Base-by-base conservation (phyloP, 2,797 vertebrate species). In the Poeciliopsis turneri region DNA sequence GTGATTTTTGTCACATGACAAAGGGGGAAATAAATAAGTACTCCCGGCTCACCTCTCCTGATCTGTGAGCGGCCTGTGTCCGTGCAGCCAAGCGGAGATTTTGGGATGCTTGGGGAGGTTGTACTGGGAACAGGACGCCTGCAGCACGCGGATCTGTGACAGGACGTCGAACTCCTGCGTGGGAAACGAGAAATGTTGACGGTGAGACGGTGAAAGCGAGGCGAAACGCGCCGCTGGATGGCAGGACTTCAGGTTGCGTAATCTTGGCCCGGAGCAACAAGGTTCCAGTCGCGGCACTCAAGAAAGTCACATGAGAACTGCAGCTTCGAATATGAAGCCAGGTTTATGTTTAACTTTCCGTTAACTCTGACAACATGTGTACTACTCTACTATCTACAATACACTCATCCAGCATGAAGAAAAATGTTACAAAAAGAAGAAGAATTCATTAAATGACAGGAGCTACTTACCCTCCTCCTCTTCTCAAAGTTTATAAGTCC, bases 401-500 rank as follows among this genome's bases (percentile, higher is more conserved):
- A 80, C 71, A 59, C 80, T 74, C 59, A 33, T 8, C 20, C n/a
- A 57, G 39, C 3, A 75, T n/a, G 4, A n/a, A 57, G 53, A n/a
- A n/a, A 57, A 57, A 57, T n/a, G 25, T 57, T 13, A 61, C 13
- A 30, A 16, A 33, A 30, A 61, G 57, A 73, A 36, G 5, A 64
- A 43, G 57, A 9, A n/a, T 1, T 18, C 39, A 70, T 25, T 68
- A 75, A 20, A 76, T 64, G 78, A 85, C 64, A 77, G 64, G 43
- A 85, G 64, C 0, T 46, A 87, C 94, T 96, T 83, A 97, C 97
- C 95, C 97, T 96, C 77, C 97, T 94, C 68, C 96, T 95, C 92
- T 97, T 97, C 90, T 96, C 96, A 82, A 97, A 97, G 92, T 97
- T 97, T 86, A 97, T 96, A 79, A 97, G 95, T 23, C 94, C 95